A percentile compares a stretch with the other conserved stretches of the same genome.
Conservation (phyloP, 2,113 vertebrate species). For the Mobula birostris region DNA sequence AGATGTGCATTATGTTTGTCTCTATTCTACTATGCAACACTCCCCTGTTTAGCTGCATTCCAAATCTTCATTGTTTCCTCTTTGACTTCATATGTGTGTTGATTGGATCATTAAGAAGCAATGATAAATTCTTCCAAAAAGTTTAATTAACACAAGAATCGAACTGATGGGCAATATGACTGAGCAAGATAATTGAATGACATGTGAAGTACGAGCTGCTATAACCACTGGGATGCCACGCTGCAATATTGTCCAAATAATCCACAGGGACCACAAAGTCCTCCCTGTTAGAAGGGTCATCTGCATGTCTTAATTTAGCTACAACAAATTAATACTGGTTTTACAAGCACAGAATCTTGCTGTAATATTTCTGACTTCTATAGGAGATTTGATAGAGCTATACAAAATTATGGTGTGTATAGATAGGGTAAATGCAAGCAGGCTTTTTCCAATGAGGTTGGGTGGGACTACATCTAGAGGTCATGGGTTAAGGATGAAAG, state of each 20-base stretch:
- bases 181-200: not conserved
- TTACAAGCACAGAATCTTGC: not conserved
- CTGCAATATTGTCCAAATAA: not conserved
- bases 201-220: not conserved
- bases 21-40: not conserved
- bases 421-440: no score
- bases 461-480: no score
- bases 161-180: not conserved
- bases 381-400: no score
- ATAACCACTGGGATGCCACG: not conserved
- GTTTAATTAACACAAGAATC: not conserved
- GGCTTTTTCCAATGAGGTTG: no score
- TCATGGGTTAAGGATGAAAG: no score
- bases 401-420: no score
- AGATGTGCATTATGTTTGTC: no score
- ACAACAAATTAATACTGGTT: not conserved
- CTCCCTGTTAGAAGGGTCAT: not conserved
- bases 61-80: not conserved
- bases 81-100: not conserved
- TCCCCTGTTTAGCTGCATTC: not conserved
- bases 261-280: not conserved
- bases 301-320: not conserved
- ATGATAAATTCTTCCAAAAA: conserved; percentile 13
- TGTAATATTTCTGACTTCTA: not conserved
- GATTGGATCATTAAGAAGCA: not conserved